Evolutionary conservation across 30 jellyfish, hydroid and myxozoan species (phyloP), one percentile per base, ranked within the genome.

Genomic region (Cassiopea andromeda): DNA sequence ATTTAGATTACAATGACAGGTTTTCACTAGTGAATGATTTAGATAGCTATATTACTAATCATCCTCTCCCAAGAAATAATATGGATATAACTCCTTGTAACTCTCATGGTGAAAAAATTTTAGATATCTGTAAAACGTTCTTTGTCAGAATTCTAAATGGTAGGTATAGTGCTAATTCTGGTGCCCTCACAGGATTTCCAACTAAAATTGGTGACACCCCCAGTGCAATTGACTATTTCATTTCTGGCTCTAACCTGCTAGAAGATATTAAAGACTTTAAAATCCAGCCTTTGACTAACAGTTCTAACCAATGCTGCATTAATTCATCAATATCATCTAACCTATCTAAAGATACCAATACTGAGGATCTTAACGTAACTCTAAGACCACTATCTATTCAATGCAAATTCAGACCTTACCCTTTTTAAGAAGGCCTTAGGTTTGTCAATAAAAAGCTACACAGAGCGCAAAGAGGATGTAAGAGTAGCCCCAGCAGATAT

Each of bases 1-100:
- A 3, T 68, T 68, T 68, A 68, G 77, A 68, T 14, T 68, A 68
- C 77, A 68, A 68, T 68, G 77, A 68, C 77, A 68, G 77, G 17
- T 68, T 68, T 68, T 68, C 17, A 5, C 64, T 50, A 50, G 9
- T 50, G 5, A 50, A 9, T 50, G 64, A 50, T 50, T 50, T 50
- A 50, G 64, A 50, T 9, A 50, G 9, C 64, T 50, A 50, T 50
- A 50, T 2, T 2, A 9, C 64, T 50, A 9, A 50, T 50, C 64
- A 50, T 5, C 64, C 64, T 50, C 64, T 50, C 64, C 64, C 64
- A 50, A 50, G 64, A 9, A 50, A 50, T 50, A 50, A 9, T 50
- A 9, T 50, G 64, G 64, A 50, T 50, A 50, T 50, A 9, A 50
- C 64, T 50, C 64, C 64, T 2, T 50, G 9, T 50, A 50, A 50